Conservation (phyloP, 2,113 vertebrate genomes). For the Myanophis thanlyinensis region DNA sequence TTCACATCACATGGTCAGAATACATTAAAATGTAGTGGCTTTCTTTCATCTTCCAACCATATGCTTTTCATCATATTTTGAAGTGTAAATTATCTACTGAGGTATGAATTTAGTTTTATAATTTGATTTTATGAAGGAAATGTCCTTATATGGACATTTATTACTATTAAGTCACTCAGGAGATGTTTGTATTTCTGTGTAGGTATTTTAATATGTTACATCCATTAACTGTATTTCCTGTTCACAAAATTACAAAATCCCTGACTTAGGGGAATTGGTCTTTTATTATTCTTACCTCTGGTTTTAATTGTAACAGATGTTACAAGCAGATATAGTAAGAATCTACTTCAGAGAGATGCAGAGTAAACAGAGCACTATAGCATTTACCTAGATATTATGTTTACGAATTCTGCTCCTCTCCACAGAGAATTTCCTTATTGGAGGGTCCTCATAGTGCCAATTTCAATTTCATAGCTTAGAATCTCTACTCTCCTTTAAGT, state of each 20-base stretch:
- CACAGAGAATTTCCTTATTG: background rate
- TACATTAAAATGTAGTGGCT: slow-evolving; percentile 57
- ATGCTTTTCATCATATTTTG: slow-evolving; percentile 54
- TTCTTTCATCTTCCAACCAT: slow-evolving; percentile 59
- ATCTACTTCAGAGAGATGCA: background rate
- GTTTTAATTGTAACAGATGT: slow-evolving; percentile 58
- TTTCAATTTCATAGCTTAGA: background rate
- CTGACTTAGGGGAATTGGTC: slow-evolving; percentile 54
- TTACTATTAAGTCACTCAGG: slow-evolving; percentile 36
- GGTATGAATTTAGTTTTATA: slow-evolving; percentile 67
- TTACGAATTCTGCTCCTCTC: background rate
- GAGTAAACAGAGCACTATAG: background rate
- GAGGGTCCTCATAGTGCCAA: background rate
- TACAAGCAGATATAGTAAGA: slow-evolving; percentile 15
- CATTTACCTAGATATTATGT: background rate
- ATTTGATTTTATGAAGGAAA: slow-evolving; percentile 69
- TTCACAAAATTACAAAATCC: slow-evolving; percentile 63
- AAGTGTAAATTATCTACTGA: slow-evolving; percentile 66
- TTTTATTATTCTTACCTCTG: slow-evolving; percentile 40
- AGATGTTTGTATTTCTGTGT: slow-evolving; percentile 57
- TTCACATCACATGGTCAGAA: slow-evolving; percentile 35
- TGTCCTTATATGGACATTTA: slow-evolving; percentile 21
- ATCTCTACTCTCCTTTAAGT: background rate
- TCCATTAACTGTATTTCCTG: slow-evolving; percentile 70
- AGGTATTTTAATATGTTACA: slow-evolving; percentile 73